Conservation (phyloP, 2,888 invertebrate genomes). For the Blomia tropicalis region DNA sequence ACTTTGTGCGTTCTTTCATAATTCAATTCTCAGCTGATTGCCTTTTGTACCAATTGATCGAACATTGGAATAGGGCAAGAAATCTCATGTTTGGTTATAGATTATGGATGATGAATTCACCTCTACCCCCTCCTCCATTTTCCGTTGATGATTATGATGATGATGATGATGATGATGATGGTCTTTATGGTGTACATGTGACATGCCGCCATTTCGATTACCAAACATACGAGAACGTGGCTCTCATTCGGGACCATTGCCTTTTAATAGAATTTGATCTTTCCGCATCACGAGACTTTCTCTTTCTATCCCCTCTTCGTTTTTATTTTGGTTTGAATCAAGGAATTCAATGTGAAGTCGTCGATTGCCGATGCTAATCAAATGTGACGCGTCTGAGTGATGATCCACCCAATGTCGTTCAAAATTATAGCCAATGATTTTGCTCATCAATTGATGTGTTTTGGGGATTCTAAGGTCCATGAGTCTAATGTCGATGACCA, state of each 20-base stretch:
- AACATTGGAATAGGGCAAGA: no score
- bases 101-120: neutral
- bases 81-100: neutral
- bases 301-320: no score
- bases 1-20: neutral
- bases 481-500: no score
- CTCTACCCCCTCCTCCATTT: no score
- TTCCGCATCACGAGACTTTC: conserved; percentile 9
- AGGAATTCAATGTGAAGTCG: neutral
- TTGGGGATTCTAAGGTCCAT: no score
- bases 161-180: neutral
- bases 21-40: neutral
- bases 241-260: neutral
- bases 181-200: neutral
- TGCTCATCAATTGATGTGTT: no score
- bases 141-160: no score
- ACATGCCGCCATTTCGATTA: conserved; percentile 8
- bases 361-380: conserved; percentile 4
- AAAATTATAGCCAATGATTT: no score
- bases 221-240: neutral
- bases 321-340: neutral
- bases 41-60: no score
- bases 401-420: no score
- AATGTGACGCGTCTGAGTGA: conserved; percentile 3
- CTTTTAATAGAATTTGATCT: conserved; percentile 11